Conservation (phyloP, 2,113 vertebrate species). For the Shinisaurus crocodilurus region DNA sequence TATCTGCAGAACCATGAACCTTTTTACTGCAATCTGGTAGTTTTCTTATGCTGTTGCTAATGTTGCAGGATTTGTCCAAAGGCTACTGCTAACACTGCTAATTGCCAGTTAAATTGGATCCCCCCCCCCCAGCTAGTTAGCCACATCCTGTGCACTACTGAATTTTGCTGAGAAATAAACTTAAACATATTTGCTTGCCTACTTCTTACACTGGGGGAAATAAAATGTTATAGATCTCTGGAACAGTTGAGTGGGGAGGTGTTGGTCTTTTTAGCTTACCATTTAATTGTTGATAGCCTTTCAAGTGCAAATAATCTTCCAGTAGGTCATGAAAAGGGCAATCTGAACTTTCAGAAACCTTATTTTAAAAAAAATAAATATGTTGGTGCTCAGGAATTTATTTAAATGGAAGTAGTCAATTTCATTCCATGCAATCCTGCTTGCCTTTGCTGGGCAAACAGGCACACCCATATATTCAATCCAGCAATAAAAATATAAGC, state of each 20-base stretch:
- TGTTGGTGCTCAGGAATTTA: slow-evolving; percentile 13
- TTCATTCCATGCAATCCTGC: slow-evolving; percentile 18
- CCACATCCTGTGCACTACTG: slow-evolving; percentile 25
- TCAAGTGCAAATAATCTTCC: slow-evolving; percentile 65
- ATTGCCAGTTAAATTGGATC: slow-evolving; percentile 33
- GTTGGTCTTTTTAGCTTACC: slow-evolving; percentile 45
- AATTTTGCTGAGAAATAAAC: slow-evolving; percentile 41
- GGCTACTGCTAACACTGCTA: slow-evolving; percentile 75
- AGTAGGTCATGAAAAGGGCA: slow-evolving; percentile 47
- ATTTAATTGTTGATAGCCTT: slow-evolving; percentile 64
- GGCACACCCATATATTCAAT: not conserved
- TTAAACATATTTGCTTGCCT: slow-evolving; percentile 46
- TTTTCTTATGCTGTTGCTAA: slow-evolving; percentile 54
- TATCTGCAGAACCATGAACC: slow-evolving; percentile 66
- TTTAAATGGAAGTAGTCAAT: slow-evolving; percentile 40
- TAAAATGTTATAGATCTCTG: slow-evolving; percentile 23
- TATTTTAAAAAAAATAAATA: slow-evolving; percentile 25
- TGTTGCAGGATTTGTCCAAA: slow-evolving; percentile 70
- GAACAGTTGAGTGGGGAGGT: slow-evolving; percentile 34
- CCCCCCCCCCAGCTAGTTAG: slow-evolving; percentile 29
- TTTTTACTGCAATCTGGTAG: slow-evolving; percentile 67
- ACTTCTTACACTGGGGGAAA: slow-evolving; percentile 32
- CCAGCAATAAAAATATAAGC: slow-evolving; percentile 31
- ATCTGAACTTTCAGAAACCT: slow-evolving; percentile 53
- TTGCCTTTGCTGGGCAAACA: not conserved